Conservation (phyloP, 1,140 invertebrate species). For the Centruroides sculpturatus region DNA sequence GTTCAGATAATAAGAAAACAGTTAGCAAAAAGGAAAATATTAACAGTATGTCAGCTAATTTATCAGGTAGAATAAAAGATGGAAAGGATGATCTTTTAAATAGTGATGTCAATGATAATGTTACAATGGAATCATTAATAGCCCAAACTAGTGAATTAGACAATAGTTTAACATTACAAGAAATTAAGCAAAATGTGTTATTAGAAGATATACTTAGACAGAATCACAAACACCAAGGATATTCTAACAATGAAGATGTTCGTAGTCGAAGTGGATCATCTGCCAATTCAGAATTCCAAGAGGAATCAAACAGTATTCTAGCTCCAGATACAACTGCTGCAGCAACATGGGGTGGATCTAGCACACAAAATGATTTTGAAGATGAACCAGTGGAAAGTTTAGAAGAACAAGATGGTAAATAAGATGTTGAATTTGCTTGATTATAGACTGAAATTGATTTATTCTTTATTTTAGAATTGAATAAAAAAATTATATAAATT, state of each 20-base stretch:
- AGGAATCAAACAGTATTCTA: constrained; percentile 7
- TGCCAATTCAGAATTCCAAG: constrained; percentile 8
- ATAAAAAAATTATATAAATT: no score
- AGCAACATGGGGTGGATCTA: constrained; percentile 14
- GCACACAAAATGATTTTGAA: constrained; percentile 12
- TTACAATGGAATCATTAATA: no score
- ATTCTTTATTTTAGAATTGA: no score
- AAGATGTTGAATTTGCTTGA: neutral
- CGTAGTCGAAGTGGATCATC: constrained; percentile 6
- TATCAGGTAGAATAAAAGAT: no score
- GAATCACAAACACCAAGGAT: neutral
- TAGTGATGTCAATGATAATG: no score
- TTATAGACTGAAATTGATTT: neutral
- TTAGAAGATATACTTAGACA: constrained; percentile 2
- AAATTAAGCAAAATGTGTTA: constrained; percentile 1
- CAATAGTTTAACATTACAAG: neutral
- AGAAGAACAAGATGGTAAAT: constrained; percentile 2
- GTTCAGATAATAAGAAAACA: no score
- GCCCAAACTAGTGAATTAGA: neutral
- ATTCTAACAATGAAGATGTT: constrained; percentile 1
- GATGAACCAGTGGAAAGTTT: constrained; percentile 4
- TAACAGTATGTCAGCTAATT: constrained; percentile 4
- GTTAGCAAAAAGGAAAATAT: constrained; percentile 7
- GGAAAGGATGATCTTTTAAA: no score
- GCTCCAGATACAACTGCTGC: constrained; percentile 4